Evolutionary conservation across 2,797 vertebrate genomes (phyloP).

Genomic region (Tauraco hartlaubi): DNA sequence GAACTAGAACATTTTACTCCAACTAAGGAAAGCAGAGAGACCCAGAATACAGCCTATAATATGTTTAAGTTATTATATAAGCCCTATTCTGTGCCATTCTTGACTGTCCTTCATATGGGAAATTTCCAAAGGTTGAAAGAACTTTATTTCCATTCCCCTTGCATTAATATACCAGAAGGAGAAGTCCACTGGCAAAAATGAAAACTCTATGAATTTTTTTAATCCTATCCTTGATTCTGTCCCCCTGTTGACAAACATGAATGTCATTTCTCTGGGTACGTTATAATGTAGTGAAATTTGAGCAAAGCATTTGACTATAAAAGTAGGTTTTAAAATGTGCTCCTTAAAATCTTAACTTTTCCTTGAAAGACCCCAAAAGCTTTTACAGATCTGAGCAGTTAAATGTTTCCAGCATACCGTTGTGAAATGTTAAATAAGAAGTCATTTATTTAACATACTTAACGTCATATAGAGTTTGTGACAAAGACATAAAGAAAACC

Average conservation of each 20-base stretch:
- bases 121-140: background rate
- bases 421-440: background rate
- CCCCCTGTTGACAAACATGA: background rate
- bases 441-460: background rate
- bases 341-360: background rate
- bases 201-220: background rate
- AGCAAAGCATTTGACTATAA: background rate
- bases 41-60: background rate
- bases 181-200: background rate
- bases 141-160: background rate
- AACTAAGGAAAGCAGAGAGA: slow-evolving; percentile 2
- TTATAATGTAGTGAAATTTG: background rate
- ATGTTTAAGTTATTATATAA: background rate
- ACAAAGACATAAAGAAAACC: background rate
- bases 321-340: background rate
- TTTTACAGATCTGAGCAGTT: background rate
- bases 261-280: background rate
- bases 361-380: background rate
- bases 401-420: background rate
- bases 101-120: background rate
- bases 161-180: background rate
- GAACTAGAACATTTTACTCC: slow-evolving; percentile 3
- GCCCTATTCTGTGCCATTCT: background rate
- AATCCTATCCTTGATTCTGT: background rate
- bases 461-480: background rate